Conservation (phyloP, 2,113 vertebrate genomes). For the cat (Felis catus) region F.catus_Fca126_mat1.0 CM031416.1:116010501-116011000, state of each 20-base stretch:
- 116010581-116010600: neutral
- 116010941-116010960: neutral
- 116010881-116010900: neutral
- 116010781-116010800: conserved; percentile 30
- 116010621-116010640: conserved; percentile 47
- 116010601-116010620: conserved; percentile 1
- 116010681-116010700: conserved; percentile 41
- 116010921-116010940: neutral
- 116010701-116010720: neutral
- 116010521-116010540: neutral
- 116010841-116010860: neutral
- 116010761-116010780: conserved; percentile 35
- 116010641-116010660: neutral
- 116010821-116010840: neutral
- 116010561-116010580: neutral
- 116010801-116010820: neutral
- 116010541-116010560: neutral
- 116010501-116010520: neutral
- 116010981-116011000: neutral
- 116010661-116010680: conserved; percentile 60
- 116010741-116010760: neutral
- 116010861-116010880: neutral
- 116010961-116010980: conserved; percentile 46
- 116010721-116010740: conserved; percentile 31
- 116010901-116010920: neutral